Base-by-base conservation (phyloP, 1,140 invertebrate genomes). In the Aphelenchoides fujianensis region DNA sequence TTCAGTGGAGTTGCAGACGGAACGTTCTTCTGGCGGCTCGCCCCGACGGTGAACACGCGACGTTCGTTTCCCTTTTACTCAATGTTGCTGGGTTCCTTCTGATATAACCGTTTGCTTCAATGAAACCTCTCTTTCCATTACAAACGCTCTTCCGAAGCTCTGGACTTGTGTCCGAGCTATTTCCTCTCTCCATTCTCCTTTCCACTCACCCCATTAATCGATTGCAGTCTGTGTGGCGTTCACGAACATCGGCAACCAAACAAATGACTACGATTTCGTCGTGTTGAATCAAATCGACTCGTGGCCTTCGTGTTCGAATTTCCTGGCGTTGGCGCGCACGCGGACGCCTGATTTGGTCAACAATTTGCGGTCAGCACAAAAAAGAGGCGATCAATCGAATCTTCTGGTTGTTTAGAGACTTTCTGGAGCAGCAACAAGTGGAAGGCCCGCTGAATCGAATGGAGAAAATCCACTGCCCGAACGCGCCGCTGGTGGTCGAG, bases 251-350 rank as follows among this genome's bases (percentile, higher is more conserved):
- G 63, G 12, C 1, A 66, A 66, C 7, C 63, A 66, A 66, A 66
- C 12, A 3, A 37, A 19, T 30, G 41, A 34, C 1, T 66, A 34
- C 31, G 63, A 66, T 3, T 66, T 66, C 63, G 32, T 66, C 2
- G 36, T 66, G 2, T 37, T 66, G 16, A 66, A 66, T 66, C 63
- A 66, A 66, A 37, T 66, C 32, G 63, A 66, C 36, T 66, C 63
- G 1, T 66, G 63, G 63, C 63, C 63, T 3, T 16, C 31, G 19
- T 66, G 63, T 3, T 66, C 63, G 1, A 66, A 66, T 36, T 66
- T 66, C 32, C n/a, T 66, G 37, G 63, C 28, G n/a, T 16, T 66
- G 0, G 32, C 63, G 16, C 31, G 36, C n/a, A 19, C 63, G 0
- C 63, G 63, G 53, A 37, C 32, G 37, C 63, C 63, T 16, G 63